Conservation (phyloP, 2,113 vertebrate genomes). For the Lamprologus speciosus region DNA sequence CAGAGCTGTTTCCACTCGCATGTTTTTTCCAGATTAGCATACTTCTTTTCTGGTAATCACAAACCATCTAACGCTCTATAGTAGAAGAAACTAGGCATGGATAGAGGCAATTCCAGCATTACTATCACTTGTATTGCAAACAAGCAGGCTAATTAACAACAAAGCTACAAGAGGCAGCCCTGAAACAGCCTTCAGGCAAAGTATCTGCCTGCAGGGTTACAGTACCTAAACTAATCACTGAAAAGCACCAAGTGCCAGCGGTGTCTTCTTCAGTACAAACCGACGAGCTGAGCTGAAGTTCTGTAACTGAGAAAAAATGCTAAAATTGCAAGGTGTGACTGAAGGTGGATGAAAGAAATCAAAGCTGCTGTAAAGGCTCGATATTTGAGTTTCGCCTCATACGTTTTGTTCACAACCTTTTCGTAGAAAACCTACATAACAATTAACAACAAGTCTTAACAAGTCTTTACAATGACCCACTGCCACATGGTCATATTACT, state of each 20-base stretch:
- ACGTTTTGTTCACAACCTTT: neutral
- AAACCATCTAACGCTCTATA: neutral
- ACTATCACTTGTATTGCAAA: neutral
- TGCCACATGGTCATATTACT: neutral
- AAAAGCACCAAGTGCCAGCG: neutral
- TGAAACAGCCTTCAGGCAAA: conserved; percentile 2
- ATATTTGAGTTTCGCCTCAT: neutral
- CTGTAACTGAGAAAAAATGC: neutral
- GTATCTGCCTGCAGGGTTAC: neutral
- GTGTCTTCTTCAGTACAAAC: neutral
- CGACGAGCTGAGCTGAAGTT: neutral
- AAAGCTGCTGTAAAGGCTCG: neutral
- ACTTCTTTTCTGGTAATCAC: neutral
- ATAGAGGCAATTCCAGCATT: neutral
- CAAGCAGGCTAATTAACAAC: conserved; percentile 1
- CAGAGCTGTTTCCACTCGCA: neutral
- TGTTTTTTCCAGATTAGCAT: neutral
- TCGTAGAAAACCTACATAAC: neutral
- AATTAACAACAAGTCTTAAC: neutral
- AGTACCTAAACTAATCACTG: conserved; percentile 16
- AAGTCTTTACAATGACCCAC: neutral
- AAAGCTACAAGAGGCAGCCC: neutral
- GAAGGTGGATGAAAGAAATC: neutral
- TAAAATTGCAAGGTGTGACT: neutral
- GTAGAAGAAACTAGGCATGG: neutral